Evolutionary conservation across 2,888 invertebrate genomes (phyloP).

Genomic region (Autographa gamma): DNA sequence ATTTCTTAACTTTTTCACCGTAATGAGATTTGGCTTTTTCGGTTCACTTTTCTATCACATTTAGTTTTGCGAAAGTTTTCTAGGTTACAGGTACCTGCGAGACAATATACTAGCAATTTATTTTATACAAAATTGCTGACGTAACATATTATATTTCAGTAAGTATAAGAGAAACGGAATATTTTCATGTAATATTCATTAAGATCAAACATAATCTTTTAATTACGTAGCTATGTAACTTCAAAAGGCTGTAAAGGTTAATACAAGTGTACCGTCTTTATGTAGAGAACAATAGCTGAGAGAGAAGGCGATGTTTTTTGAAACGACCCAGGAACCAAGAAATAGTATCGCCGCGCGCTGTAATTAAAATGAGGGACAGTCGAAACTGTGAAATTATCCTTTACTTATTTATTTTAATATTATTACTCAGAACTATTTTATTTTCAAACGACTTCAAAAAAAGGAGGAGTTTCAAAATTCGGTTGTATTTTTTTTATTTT

Average conservation of each 20-base stretch:
- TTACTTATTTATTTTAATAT: no score
- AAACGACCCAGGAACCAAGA: not conserved
- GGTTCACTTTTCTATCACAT: not conserved
- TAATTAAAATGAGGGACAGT: no score
- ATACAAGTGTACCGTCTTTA: not conserved
- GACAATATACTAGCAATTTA: not conserved
- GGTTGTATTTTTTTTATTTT: no score
- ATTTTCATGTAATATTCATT: not conserved
- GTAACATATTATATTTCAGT: not conserved
- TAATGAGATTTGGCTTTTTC: not conserved
- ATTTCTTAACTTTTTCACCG: not conserved
- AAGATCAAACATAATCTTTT: slow-evolving; percentile 1
- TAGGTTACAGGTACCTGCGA: not conserved
- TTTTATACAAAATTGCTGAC: not conserved
- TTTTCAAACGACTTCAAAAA: no score
- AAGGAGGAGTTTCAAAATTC: no score
- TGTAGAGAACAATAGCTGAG: not conserved
- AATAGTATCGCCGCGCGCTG: no score
- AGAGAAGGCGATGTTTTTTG: not conserved
- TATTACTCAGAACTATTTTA: no score
- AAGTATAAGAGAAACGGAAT: not conserved
- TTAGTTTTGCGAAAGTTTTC: not conserved
- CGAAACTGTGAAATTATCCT: no score
- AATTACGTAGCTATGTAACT: not conserved
- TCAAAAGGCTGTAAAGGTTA: not conserved